Evolutionary conservation across 35 echinoderm and acorn worm genomes (phyloP).

Genomic region (Amphiura filiformis): DNA sequence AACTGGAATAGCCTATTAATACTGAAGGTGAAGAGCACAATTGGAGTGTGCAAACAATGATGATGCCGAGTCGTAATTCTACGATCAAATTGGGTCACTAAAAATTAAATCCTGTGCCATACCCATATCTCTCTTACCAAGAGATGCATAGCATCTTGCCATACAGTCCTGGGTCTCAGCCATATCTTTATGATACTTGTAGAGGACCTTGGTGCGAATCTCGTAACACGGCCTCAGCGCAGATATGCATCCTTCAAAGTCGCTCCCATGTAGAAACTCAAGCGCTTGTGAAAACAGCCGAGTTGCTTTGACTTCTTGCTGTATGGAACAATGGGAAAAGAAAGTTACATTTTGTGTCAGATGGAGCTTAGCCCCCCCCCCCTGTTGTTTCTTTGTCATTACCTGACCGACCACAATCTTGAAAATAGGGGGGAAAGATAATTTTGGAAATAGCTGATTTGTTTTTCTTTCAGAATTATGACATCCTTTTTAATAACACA

Average conservation of each 20-base stretch:
- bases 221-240: conserved; percentile 37
- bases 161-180: conserved; percentile 54
- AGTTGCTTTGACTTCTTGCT: conserved; percentile 19
- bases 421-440: too few species aligned
- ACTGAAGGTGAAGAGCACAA: too few species aligned
- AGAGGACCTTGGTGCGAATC: conserved; percentile 37
- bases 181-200: conserved; percentile 43
- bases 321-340: neutral
- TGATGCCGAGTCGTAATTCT: too few species aligned
- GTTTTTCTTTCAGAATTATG: too few species aligned
- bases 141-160: conserved; percentile 53
- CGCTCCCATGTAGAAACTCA: neutral
- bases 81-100: too few species aligned
- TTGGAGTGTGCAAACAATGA: too few species aligned
- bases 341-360: neutral
- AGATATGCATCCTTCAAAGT: conserved; percentile 30
- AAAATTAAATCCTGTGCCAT: too few species aligned
- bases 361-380: neutral
- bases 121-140: conserved; percentile 48
- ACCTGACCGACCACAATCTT: too few species aligned
- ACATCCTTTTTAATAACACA: too few species aligned
- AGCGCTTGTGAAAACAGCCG: neutral
- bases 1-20: too few species aligned
- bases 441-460: too few species aligned
- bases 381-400: too few species aligned